Percentiles rank a stretch among this genome's conserved stretches.
phyloP scores from a whole-genome alignment of 2,888 invertebrate genomes.

The Sabellastarte sp. region DNA sequence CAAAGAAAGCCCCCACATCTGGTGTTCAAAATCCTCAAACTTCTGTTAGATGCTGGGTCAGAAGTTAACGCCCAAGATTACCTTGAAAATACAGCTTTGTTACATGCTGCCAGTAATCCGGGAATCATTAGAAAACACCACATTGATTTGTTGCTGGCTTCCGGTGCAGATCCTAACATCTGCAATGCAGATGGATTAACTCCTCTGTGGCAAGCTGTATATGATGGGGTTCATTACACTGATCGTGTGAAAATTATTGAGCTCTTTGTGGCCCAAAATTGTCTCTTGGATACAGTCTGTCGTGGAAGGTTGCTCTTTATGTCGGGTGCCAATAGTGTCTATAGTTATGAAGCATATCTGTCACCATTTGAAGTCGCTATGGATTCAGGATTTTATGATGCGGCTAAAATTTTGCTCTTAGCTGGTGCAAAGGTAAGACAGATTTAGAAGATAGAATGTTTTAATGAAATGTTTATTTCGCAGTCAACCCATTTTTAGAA shows the following conservation, averaged over 20 bases:
- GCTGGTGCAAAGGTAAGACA: constrained; percentile 21
- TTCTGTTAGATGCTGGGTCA: constrained; percentile 12
- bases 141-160: constrained; percentile 17
- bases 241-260: constrained; percentile 20
- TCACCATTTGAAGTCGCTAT: constrained; percentile 25
- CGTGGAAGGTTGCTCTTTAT: constrained; percentile 24
- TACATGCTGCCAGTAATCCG: constrained; percentile 19
- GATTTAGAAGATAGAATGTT: too few relatives aligned
- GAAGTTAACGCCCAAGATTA: constrained; percentile 15
- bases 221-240: constrained; percentile 19
- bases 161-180: constrained; percentile 17
- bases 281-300: constrained; percentile 19
- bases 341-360: constrained; percentile 24
- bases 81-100: constrained; percentile 18
- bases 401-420: constrained; percentile 16
- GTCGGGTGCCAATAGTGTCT: constrained; percentile 17
- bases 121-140: constrained; percentile 17
- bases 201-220: constrained; percentile 25
- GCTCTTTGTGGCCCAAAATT: constrained; percentile 20
- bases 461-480: too few relatives aligned
- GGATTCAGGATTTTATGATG: constrained; percentile 20
- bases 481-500: too few relatives aligned
- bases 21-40: constrained; percentile 16
- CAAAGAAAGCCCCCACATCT: constrained; percentile 6
- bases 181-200: constrained; percentile 21